Conservation (phyloP, 1,140 invertebrate genomes). For the Druon quercuslanigerum region DNA sequence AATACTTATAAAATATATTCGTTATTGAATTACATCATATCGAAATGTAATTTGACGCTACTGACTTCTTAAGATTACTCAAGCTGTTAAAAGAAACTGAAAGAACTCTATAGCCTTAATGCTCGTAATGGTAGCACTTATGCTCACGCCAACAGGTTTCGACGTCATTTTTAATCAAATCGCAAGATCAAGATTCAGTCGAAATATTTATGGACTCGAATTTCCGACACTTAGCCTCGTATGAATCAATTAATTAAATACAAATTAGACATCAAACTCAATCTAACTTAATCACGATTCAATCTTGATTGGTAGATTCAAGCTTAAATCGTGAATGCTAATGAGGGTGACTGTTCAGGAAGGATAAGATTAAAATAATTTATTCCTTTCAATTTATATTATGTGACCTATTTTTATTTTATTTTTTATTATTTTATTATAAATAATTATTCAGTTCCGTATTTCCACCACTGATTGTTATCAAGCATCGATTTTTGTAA, state of each 20-base stretch:
- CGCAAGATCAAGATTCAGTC: conserved; percentile 47
- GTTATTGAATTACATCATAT: background rate
- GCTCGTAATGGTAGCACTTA: conserved; percentile 30
- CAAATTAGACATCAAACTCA: conserved; percentile 25
- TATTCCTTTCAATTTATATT: background rate
- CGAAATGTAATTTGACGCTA: background rate
- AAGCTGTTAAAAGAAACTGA: conserved; percentile 6
- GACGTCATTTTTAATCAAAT: conserved; percentile 53
- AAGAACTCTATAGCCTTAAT: background rate
- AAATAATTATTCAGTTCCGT: no score
- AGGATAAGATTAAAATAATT: conserved; percentile 10
- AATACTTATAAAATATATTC: background rate
- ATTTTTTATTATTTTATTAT: background rate
- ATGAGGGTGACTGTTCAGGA: background rate
- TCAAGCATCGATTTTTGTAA: no score
- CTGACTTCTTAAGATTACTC: background rate
- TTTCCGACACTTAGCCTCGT: background rate
- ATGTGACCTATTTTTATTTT: background rate
- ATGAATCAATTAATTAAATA: conserved; percentile 28
- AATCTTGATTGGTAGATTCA: conserved; percentile 17
- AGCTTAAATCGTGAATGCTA: conserved; percentile 9
- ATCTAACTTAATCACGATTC: background rate
- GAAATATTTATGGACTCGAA: conserved; percentile 50
- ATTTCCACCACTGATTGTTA: no score
- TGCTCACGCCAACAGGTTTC: conserved; percentile 51